phyloP scores from a whole-genome alignment of 2,797 vertebrate genomes.

The Sebastiscus albofasciatus region DNA sequence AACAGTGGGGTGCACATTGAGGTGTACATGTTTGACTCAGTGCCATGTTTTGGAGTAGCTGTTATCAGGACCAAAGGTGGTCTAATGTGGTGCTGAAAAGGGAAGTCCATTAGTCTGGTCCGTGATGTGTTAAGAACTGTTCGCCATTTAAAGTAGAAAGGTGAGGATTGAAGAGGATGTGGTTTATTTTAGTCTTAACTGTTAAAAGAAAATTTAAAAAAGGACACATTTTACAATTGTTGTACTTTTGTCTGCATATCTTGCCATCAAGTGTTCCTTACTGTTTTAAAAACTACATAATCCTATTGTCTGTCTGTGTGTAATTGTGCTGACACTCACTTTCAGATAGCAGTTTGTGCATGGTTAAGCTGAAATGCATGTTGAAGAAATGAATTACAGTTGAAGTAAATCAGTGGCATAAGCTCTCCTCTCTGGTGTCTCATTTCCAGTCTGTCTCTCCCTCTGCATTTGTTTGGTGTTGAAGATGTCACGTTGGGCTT shows the following conservation, averaged over 20 bases:
- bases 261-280: neutral
- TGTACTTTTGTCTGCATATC: neutral
- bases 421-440: conserved; percentile 37
- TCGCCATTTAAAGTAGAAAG: neutral
- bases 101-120: neutral
- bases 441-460: conserved; percentile 35
- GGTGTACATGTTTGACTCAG: neutral
- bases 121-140: neutral
- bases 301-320: neutral
- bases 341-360: conserved; percentile 17
- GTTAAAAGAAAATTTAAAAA: neutral
- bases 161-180: neutral
- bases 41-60: neutral
- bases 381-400: conserved; percentile 26
- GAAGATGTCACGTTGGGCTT: conserved; percentile 47
- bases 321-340: conserved; percentile 1
- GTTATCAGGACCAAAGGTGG: neutral
- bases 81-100: neutral
- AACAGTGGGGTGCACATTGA: neutral
- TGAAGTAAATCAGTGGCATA: conserved; percentile 28
- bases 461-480: conserved; percentile 57
- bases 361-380: neutral
- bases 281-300: neutral
- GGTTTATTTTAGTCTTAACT: neutral
- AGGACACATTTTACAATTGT: neutral